Base-by-base conservation (phyloP, 2,888 invertebrate genomes). In the Spilosoma lubricipeda region DNA sequence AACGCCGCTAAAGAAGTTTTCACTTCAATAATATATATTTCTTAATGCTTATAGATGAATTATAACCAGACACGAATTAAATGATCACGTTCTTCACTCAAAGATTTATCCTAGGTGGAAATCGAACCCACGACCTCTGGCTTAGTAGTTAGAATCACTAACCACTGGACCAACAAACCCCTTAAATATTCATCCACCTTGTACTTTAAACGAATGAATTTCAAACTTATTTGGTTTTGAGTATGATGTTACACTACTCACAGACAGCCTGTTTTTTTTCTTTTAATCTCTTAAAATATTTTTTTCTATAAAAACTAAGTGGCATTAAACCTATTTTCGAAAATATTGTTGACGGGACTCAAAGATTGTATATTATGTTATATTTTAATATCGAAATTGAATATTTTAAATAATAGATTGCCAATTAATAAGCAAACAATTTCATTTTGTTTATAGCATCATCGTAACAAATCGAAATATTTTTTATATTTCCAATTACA, bases 401-500 rank as follows among this genome's bases (percentile, higher is more conserved):
- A 2, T 11, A 39, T 39, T 52, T 52, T 52, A 52, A 52, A 52
- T 20, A 18, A 52, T 20, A 48, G 42, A 42, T 11, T 42, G 13
- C 45, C 13, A 66, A 30, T 56, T 56, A 73, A 73, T 66, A 56
- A 56, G 27, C 73, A 73, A 48, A 30, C 63, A 63, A 18, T 39
- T 63, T 11, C 33, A 13, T 20, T 18, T 23, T 30, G 48, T 56
- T 63, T 65, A 64, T 20, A 63, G 18, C 20, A 72, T n/a, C n/a
- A 39, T 39, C 0, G 67, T 76, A 74, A 78, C 81, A 78, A 81
- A 80, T 77, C 77, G 67, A 64, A 77, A 78, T 80, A 72, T 74
- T 81, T 63, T 77, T 80, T 74, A 82, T 84, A 80, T 80, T 78
- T 80, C 77, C 79, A 80, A 85, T 79, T 81, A 80, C 73, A 71